Evolutionary conservation across 2,113 vertebrate species (phyloP).

Genomic region (Scophthalmus maximus): DNA sequence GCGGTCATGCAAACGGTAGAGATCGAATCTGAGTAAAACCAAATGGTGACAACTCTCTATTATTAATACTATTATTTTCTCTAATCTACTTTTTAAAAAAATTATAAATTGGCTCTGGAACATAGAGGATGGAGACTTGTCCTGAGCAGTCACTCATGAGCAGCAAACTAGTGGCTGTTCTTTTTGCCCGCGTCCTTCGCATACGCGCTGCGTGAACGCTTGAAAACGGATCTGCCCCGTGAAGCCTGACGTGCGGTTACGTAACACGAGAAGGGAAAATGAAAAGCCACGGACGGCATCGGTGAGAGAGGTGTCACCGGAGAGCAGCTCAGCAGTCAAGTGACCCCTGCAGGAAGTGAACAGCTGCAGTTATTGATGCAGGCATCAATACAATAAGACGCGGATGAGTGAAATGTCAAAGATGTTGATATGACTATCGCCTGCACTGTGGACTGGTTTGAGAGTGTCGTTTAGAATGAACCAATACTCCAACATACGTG

Average conservation of each 20-base stretch:
- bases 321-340: constrained; percentile 8
- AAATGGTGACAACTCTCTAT: too few relatives aligned
- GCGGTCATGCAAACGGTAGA: too few relatives aligned
- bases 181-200: too few relatives aligned
- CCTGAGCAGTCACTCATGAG: too few relatives aligned
- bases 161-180: too few relatives aligned
- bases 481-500: too few relatives aligned
- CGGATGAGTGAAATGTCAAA: neutral
- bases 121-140: too few relatives aligned
- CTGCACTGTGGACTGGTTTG: neutral
- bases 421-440: neutral
- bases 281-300: neutral
- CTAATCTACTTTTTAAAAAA: too few relatives aligned
- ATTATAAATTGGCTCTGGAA: too few relatives aligned
- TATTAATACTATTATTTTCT: too few relatives aligned
- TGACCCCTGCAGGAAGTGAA: neutral
- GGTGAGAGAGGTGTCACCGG: neutral
- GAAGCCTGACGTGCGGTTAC: constrained; percentile 15
- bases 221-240: neutral
- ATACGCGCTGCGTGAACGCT: neutral
- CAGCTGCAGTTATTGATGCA: neutral
- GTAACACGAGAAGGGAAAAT: constrained; percentile 17
- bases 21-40: too few relatives aligned
- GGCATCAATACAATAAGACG: neutral
- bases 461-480: neutral